Evolutionary conservation across 2,888 invertebrate genomes (phyloP), one percentile per base, ranked within the genome.

Genomic region (Pelosia muscerda): DNA sequence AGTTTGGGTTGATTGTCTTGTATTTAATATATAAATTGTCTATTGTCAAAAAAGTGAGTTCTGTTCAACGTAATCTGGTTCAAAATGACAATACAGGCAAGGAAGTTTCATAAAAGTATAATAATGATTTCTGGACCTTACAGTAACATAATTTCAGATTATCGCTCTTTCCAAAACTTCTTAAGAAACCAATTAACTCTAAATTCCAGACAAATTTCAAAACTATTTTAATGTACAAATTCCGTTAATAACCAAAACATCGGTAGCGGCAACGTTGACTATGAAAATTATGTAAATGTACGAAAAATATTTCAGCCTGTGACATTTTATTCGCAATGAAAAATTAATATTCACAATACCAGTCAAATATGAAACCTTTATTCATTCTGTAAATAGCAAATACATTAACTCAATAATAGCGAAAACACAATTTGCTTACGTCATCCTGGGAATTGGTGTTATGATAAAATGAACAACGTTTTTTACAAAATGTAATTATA

Each of bases 211-310:
- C n/a, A n/a, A n/a, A n/a, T 38, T 19, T 2, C 4, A 19, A 25
- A 65, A 63, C 60, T 15, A 64, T 53, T 65, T 54, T 63, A 1
- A 66, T 65, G 58, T 34, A 56, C 38, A 59, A 49, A 58, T 62
- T 62, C 55, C 22, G 49, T 23, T 58, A 65, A 64, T n/a, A 54
- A 53, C 56, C 57, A 65, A 63, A 70, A 70, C 66, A 69, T 69
- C 49, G 66, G 31, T 54, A 25, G 34, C 8, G 31, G 58, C n/a
- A 34, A 65, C 26, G 54, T 68, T 69, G 59, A 69, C 55, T 57
- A 69, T 54, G 22, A 22, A 22, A 70, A 66, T 73, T 70, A 73
- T 68, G 59, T 34, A 68, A 70, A 73, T 73, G 15, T 63, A 63
- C 60, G 61, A 31, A 23, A 70, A 66, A 70, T 63, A 22, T 63